Conservation (phyloP, 1,140 invertebrate species). For the Cryptotermes secundus region DNA sequence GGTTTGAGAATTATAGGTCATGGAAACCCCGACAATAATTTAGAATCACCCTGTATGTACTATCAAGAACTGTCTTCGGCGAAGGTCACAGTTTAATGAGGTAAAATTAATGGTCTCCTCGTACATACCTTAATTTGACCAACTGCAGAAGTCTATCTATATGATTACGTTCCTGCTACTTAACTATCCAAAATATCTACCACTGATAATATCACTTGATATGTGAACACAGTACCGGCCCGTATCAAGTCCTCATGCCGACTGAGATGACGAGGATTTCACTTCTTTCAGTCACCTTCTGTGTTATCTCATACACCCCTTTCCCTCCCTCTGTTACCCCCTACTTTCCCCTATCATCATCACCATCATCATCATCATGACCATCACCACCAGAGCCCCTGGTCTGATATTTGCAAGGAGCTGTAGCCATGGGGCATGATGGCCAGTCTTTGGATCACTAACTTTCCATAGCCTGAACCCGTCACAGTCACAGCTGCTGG, state of each 20-base stretch:
- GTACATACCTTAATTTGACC: no score
- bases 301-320: constrained; percentile 18
- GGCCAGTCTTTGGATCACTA: not conserved
- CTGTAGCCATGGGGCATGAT: not conserved
- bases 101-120: no score
- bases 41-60: no score
- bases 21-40: no score
- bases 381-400: not conserved
- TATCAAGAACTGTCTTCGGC: no score
- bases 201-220: no score
- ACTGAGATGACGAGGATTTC: not conserved
- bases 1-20: no score
- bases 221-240: not conserved
- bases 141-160: no score
- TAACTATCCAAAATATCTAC: no score
- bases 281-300: constrained; percentile 11
- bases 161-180: no score
- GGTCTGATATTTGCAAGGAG: not conserved
- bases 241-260: not conserved
- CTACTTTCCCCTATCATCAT: not conserved
- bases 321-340: not conserved
- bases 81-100: no score
- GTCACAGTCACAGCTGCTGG: not conserved
- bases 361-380: not conserved
- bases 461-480: constrained; percentile 5